Percentiles rank a stretch among this genome's conserved stretches.
Conservation (phyloP, 1,140 invertebrate genomes). For the Brachionus paranguensis region DNA sequence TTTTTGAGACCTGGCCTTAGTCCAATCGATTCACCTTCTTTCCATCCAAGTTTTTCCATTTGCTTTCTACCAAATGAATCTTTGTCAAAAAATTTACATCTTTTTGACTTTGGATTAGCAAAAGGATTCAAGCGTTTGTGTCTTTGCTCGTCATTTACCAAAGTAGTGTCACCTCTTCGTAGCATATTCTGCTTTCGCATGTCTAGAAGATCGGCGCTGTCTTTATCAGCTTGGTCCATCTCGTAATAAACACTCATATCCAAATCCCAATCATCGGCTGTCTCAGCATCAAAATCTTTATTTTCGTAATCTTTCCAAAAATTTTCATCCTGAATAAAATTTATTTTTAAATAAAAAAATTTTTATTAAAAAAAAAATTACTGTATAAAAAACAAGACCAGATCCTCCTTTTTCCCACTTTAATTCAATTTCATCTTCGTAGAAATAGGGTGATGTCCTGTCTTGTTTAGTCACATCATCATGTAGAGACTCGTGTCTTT, state of each 20-base stretch:
- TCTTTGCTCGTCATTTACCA: slow-evolving; percentile 46
- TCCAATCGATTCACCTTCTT: slow-evolving; percentile 59
- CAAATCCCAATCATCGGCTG: slow-evolving; percentile 63
- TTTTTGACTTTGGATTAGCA: slow-evolving; percentile 7
- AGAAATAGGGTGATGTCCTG: slow-evolving; percentile 54
- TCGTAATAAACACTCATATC: slow-evolving; percentile 62
- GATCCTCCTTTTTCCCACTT: slow-evolving; percentile 64
- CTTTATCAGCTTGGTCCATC: slow-evolving; percentile 54
- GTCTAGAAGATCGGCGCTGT: slow-evolving; percentile 53
- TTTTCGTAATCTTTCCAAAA: slow-evolving; percentile 40
- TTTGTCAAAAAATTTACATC: not conserved
- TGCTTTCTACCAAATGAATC: slow-evolving; percentile 56
- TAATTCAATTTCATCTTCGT: slow-evolving; percentile 62
- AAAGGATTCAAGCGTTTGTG: slow-evolving; percentile 41
- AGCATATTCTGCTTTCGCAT: slow-evolving; percentile 55
- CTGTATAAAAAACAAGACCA: slow-evolving; percentile 64
- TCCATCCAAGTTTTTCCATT: slow-evolving; percentile 60
- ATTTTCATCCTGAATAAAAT: slow-evolving; percentile 39
- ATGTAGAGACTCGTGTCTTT: slow-evolving; percentile 60
- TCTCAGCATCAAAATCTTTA: slow-evolving; percentile 60
- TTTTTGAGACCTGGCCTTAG: slow-evolving; percentile 47
- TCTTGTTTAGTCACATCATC: slow-evolving; percentile 60
- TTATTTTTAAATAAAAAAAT: slow-evolving; percentile 49
- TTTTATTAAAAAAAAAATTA: slow-evolving; percentile 57
- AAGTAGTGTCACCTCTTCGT: slow-evolving; percentile 47